Evolutionary conservation across 2,113 vertebrate genomes (phyloP), one percentile per base, ranked within the genome.

Genomic region (Morone saxatilis): DNA sequence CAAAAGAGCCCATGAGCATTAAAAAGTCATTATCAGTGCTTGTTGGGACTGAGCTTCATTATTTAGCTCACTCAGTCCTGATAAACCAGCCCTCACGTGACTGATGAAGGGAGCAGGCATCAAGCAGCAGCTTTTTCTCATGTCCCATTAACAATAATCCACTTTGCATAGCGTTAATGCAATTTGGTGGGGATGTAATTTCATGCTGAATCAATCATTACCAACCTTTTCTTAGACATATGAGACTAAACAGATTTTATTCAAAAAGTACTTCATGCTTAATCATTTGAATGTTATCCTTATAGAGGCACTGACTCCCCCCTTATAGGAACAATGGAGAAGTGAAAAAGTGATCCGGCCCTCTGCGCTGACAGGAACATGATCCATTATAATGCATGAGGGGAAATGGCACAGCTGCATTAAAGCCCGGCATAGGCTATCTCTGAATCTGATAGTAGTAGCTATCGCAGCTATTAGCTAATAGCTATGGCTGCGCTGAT

Each of bases 401-500:
- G 81, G 91, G 88, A 92, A 92, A 93, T 91, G 88, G 91, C 89
- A 90, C 45, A 67, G 86, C 85, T 87, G 88, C 88, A 92, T 91
- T 91, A 91, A 87, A 86, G 86, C 48, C 88, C 51, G 76, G 70
- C 72, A 63, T 61, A 25, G 53, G 66, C 80, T 76, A 84, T 87
- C 88, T 88, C 75, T 71, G 83, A 87, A 90, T 89, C 84, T 90
- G 92, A 93, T 90, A 87, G 81, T 25, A 25, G 66, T 1, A 22
- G 86, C 88, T 89, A 87, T 89, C 89, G 83, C 51, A 62, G 88
- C 90, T 94, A 92, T 93, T 93, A 93, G 93, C 92, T 92, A 93
- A 94, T 91, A 90, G 92, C 88, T 71, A 74, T 11, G 79, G 85
- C 78, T 73, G 43, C 1, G 59, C 84, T 79, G 92, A 93, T 94